Percentiles rank a stretch among this genome's conserved stretches.
Evolutionary conservation across 1,140 invertebrate genomes (phyloP).

Genomic region (Panagrolaimus sp.): DNA sequence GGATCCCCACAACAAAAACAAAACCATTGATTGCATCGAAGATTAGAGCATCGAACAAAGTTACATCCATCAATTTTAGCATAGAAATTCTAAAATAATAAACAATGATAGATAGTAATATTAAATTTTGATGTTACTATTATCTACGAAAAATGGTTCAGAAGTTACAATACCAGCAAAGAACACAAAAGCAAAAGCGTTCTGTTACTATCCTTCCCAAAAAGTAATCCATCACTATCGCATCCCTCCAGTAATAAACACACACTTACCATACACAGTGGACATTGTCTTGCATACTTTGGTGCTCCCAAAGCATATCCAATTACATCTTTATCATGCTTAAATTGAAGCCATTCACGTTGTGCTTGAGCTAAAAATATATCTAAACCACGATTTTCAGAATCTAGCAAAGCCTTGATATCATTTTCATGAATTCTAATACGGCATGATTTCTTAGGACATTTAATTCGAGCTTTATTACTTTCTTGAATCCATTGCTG

Average conservation of each 20-base stretch:
- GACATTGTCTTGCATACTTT: conserved; percentile 14
- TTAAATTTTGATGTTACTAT: conserved; percentile 6
- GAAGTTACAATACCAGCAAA: too few relatives aligned
- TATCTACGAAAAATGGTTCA: too few relatives aligned
- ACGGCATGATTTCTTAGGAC: neutral
- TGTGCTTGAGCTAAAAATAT: neutral
- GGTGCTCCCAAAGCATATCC: conserved; percentile 11
- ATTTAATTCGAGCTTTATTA: conserved; percentile 10
- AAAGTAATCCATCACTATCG: too few relatives aligned
- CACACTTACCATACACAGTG: conserved; percentile 13
- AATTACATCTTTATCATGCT: conserved; percentile 16
- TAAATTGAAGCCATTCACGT: conserved; percentile 12
- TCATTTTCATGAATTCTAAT: neutral
- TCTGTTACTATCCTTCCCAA: too few relatives aligned
- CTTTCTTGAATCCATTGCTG: conserved; percentile 9
- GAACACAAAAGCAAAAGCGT: too few relatives aligned
- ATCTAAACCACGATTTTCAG: neutral
- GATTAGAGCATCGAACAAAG: conserved; percentile 29
- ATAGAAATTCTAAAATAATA: conserved; percentile 24
- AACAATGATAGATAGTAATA: too few relatives aligned
- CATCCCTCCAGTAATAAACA: too few relatives aligned
- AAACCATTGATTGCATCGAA: conserved; percentile 31
- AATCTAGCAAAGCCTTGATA: neutral
- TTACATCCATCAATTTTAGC: conserved; percentile 25
- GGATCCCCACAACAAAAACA: conserved; percentile 27